Evolutionary conservation across 1,140 invertebrate genomes (phyloP), one percentile per base, ranked within the genome.

Genomic region (Drosophila miranda): DNA sequence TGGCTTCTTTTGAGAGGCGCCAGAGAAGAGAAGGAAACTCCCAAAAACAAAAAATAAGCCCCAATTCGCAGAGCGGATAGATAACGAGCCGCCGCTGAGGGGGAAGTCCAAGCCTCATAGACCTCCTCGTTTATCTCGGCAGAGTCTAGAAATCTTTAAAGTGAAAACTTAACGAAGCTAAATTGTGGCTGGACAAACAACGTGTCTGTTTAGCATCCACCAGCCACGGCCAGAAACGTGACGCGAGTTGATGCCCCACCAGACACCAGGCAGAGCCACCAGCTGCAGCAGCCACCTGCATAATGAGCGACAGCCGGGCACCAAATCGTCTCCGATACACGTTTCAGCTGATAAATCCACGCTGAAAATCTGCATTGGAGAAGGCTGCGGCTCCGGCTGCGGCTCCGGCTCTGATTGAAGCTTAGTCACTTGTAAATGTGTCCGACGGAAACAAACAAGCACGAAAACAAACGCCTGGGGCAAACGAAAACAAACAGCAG

Each of bases 301-400:
- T 52, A 64, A 63, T 73, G 51, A 43, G 52, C 38, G 45, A 69
- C 38, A 42, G 41, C 41, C 6, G 53, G 38, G 48, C 16, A 56
- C 30, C 19, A 11, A 28, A 38, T 26, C 38, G 38, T 26, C 13
- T 23, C 8, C 21, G 14, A 19, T 54, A 43, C 59, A 73, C 59
- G 14, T 52, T 58, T 50, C 16, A 45, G 54, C 45, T 50, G 56
- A 75, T 75, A 75, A 75, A 75, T 75, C 61, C 74, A 14, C 38
- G 26, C 8, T 26, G 8, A 9, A 14, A 54, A 42, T 23, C 3
- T 19, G 19, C 50, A 19, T 38, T 13, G 1, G 34, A 38, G 11
- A 3, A 38, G 3, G 34, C 11, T 38, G 0, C 3, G 34, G 11
- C 34, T 38, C 11, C 11, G 8, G 7, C 3, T 34, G 9, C 11